Evolutionary conservation across 2,888 invertebrate species (phyloP), one percentile per base, ranked within the genome.

Genomic region (Sclerodermus sp.): DNA sequence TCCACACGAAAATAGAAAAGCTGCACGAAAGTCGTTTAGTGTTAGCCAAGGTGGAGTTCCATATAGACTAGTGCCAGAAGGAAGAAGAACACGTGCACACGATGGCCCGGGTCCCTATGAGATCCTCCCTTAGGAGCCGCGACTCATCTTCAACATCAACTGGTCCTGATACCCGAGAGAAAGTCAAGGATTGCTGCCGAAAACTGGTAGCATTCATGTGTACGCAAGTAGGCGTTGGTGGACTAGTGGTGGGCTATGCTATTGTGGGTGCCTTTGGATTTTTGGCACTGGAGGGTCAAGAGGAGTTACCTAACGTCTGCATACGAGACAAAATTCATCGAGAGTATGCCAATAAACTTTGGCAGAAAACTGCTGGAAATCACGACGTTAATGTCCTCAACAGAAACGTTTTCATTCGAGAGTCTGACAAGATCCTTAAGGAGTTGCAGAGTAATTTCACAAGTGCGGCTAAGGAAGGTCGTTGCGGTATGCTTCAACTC

Each of bases 141-240:
- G 81, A 80, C 42, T 87, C 86, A 23, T 88, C 88, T 0, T 86
- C 88, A 1, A 85, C 87, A 0, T 84, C 85, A 15, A 84, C 83
- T 38, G 85, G 83, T 51, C 83, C 84, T 68, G 87, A 88, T 65
- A 86, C 89, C 0, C 81, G 86, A 30, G 90, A 90, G 70, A 88
- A 87, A 70, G 84, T 93, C 49, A 91, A 91, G 77, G 89, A 91
- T 71, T 93, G 91, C 74, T 89, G 90, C 68, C 83, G 93, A 38
- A 92, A 92, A 77, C 83, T 92, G 64, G 86, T 91, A 49, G 91
- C 92, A 6, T 93, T 93, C 71, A 93, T 93, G 93, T 93, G 91
- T 80, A 93, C 93, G 6, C 93, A 93, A 83, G 75, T 74, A 0
- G 93, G 93, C 62, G 93, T 93, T 31, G 93, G 93, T 48, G 93